Evolutionary conservation across 2,888 invertebrate species (phyloP), one percentile per base, ranked within the genome.

Genomic region (Camptogramma bilineatum): DNA sequence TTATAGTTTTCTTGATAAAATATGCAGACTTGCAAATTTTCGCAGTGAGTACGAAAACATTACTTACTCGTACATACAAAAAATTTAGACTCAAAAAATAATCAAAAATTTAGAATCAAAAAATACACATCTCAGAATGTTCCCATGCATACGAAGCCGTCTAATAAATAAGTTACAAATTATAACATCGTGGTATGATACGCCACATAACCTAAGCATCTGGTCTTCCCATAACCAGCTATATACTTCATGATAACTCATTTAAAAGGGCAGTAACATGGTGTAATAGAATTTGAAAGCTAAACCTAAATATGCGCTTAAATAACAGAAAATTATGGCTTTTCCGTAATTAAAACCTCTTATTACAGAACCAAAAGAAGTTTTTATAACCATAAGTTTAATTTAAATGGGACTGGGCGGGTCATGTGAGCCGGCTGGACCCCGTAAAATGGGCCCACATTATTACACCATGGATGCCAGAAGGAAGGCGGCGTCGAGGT

Each of bases 231-330:
- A 44, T 51, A 61, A 31, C 18, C 5, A 44, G 7, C 7, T 53
- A 42, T 28, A 54, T 54, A n/a, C n/a, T 61, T 54, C 44, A 28
- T 28, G 17, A 7, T 18, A 50, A 17, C 2, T 50, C n/a, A 51
- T 53, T 47, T 42, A 53, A 34, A 54, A 44, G 19, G 55, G 48
- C 55, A 55, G 16, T 16, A 44, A 21, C 16, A 21, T 51, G 28
- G 52, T 56, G 52, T 57, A 55, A 51, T 44, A 52, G 18, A 48
- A 48, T 52, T 62, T 56, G 28, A 62, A 52, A 56, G 52, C 34
- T 18, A 18, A 39, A 17, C 19, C 4, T 19, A 39, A 39, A 39
- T 13, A 39, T 13, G 13, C 34, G 34, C 7, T 39, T n/a, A 9
- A 54, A 18, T 21, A 44, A 31, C 17, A 31, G 31, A 0, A 39